Evolutionary conservation across 2,888 invertebrate species (phyloP).

Genomic region (Scelioninae gen. 2): DNA sequence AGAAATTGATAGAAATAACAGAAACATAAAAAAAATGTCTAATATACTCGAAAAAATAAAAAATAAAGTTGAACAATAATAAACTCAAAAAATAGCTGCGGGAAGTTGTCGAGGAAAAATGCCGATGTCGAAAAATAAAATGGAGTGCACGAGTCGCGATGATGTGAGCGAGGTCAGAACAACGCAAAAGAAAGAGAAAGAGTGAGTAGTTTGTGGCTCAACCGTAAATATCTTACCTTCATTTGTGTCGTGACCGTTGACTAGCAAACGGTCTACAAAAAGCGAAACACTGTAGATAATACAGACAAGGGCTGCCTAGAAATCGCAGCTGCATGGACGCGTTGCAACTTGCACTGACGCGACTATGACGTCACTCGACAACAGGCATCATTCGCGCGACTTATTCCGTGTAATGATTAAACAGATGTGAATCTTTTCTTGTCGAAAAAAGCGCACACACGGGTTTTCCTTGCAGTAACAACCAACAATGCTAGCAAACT

Average conservation of each 20-base stretch:
- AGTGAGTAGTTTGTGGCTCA: conserved; percentile 7
- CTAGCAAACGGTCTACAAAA: conserved; percentile 41
- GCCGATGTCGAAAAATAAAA: conserved; percentile 10
- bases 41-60: not conserved
- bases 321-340: not conserved
- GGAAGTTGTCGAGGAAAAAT: conserved; percentile 1
- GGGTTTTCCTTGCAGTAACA: no score
- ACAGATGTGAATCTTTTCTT: no score
- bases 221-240: conserved; percentile 42
- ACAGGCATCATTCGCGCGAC: no score
- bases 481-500: no score
- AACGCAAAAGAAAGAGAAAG: not conserved
- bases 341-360: not conserved
- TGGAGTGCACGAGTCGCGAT: conserved; percentile 6
- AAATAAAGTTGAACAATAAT: not conserved
- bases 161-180: conserved; percentile 7
- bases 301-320: not conserved
- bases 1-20: no score
- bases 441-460: no score
- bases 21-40: no score
- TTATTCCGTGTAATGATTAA: no score
- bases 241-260: conserved; percentile 37
- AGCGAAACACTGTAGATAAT: conserved; percentile 11
- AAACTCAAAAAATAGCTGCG: not conserved
- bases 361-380: not conserved